Evolutionary conservation across 2,113 vertebrate genomes (phyloP).

Genomic region (Lophotis ruficrista): DNA sequence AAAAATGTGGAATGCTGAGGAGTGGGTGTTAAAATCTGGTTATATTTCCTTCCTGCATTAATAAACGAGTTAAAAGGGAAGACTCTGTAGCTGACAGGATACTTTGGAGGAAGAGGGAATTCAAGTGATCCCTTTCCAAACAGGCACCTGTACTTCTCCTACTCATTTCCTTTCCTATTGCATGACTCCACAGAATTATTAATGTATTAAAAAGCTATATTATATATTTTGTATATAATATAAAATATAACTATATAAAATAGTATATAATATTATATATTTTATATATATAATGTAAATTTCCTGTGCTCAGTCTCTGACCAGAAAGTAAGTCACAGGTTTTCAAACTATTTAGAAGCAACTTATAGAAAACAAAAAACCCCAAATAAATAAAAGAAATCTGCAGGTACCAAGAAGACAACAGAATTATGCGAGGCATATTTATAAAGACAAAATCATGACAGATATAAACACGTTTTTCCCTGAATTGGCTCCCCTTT

Average conservation of each 20-base stretch:
- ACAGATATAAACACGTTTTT: neutral
- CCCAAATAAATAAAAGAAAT: neutral
- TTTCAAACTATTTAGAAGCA: neutral
- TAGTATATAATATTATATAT: neutral
- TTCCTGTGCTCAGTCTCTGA: neutral
- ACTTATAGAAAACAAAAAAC: neutral
- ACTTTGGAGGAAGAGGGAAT: neutral
- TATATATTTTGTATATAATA: neutral
- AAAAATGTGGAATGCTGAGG: constrained; percentile 4
- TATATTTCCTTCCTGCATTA: neutral
- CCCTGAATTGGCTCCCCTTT: neutral
- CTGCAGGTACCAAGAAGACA: neutral
- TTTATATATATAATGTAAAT: neutral
- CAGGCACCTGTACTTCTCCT: neutral
- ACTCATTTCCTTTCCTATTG: neutral
- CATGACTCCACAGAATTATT: neutral
- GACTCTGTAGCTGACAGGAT: neutral
- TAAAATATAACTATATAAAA: neutral
- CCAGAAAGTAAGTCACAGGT: neutral
- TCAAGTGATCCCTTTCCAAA: neutral
- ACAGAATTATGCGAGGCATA: neutral
- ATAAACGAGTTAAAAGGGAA: neutral
- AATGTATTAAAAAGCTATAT: neutral
- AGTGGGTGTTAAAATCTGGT: neutral
- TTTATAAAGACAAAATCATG: constrained; percentile 5